These are phyloP conservation scores for Lasioglossum pauxillum DNA, from an alignment of 2,888 invertebrate genomes.

Conservation along the genomic window DNA sequence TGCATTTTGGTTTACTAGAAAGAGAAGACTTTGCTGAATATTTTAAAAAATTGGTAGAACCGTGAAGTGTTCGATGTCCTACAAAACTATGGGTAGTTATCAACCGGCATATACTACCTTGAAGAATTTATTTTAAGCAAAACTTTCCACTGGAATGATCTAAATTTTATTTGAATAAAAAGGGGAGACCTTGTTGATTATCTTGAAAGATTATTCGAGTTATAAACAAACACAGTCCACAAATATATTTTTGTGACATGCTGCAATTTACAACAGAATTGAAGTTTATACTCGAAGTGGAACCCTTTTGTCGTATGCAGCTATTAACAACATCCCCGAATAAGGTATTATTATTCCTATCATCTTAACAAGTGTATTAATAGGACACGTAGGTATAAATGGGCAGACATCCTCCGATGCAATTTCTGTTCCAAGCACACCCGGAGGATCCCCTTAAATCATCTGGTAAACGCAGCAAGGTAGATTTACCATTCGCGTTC, in stretches of 20 bases:
- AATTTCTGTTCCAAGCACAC: background rate
- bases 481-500: background rate
- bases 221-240: background rate
- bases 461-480: conserved; percentile 1
- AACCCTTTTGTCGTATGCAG: too few relatives aligned
- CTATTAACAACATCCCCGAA: background rate
- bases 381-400: background rate
- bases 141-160: background rate
- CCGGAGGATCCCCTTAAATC: background rate
- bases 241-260: background rate
- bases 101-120: background rate
- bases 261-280: too few relatives aligned
- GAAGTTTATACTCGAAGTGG: too few relatives aligned
- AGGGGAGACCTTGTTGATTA: background rate
- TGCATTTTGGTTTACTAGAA: too few relatives aligned
- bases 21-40: too few relatives aligned
- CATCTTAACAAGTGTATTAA: background rate
- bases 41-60: too few relatives aligned
- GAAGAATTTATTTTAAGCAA: background rate
- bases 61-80: too few relatives aligned
- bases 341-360: background rate
- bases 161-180: background rate
- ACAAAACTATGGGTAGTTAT: too few relatives aligned
- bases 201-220: too few relatives aligned
- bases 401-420: background rate